Base-by-base conservation (phyloP, 1,140 invertebrate species). In the Diorhabda carinulata region DNA sequence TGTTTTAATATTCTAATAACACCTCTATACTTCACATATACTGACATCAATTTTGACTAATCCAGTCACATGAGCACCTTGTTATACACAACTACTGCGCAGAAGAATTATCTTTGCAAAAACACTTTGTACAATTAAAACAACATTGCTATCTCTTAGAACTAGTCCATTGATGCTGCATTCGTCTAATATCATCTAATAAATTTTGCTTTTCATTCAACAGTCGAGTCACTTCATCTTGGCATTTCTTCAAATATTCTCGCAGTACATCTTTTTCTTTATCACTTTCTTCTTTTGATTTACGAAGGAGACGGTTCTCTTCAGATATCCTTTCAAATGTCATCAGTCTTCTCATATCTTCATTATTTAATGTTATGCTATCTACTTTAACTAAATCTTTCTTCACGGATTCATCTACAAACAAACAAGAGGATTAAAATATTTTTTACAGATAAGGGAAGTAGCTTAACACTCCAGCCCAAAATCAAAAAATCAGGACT, bases 131-230 rank as follows among this genome's bases (percentile, higher is more conserved):
- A 76, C 87, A 88, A 78, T 86, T 84, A 73, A 88, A 87, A 78
- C 86, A 88, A 76, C 86, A 86, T 76, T 88, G 87, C 87, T 89
- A 88, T 87, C 87, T 88, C 72, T 87, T 87, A 67, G 80, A 82
- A 25, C 80, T 82, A n/a, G 82, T 84, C 84, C 84, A 76, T 70
- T 86, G 83, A 71, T 81, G 88, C 82, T 91, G 89, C 71, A 92
- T 76, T 56, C 86, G 81, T 9, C 84, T 82, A 69, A 91, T 82
- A 61, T 87, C 87, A 71, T 92, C 90, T 58, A 92, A 78, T 43
- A 93, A 80, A n/a, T 85, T 85, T 70, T 87, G 87, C 75, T 93
- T 93, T 72, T 93, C 91, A 52, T 89, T 87, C 2, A 92, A 73
- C 57, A 93, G 78, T 43, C 83, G 71, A 47, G 64, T 64, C 2